These are phyloP conservation scores for Drosophila niveifrons DNA, from an alignment of 2,888 invertebrate species.

Conservation along the genomic window DNA sequence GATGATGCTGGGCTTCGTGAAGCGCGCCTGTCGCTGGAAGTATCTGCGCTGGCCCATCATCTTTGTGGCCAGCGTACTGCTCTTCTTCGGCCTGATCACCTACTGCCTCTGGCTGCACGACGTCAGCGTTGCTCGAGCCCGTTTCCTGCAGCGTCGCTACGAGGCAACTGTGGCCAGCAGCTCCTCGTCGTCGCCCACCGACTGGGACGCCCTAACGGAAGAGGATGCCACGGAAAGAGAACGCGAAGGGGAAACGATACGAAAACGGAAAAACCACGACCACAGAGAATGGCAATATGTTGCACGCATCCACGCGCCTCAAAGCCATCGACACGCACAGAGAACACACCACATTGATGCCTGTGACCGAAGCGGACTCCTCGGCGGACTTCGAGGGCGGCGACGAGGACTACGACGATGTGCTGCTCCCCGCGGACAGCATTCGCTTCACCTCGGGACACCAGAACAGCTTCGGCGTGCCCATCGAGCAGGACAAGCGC, in stretches of 20 bases:
- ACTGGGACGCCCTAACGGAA: constrained; percentile 33
- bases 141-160: constrained; percentile 72
- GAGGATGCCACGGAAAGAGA: constrained; percentile 39
- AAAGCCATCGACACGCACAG: constrained; percentile 45
- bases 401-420: constrained; percentile 69
- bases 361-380: constrained; percentile 3
- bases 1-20: constrained; percentile 65
- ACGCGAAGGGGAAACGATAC: neutral
- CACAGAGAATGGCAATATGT: constrained; percentile 19
- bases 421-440: constrained; percentile 72
- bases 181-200: constrained; percentile 28
- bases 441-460: constrained; percentile 87
- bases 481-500: constrained; percentile 88
- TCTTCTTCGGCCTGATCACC: constrained; percentile 82
- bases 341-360: constrained; percentile 42
- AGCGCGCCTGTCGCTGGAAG: constrained; percentile 78
- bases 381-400: constrained; percentile 33
- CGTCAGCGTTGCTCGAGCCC: constrained; percentile 79
- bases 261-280: constrained; percentile 17
- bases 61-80: constrained; percentile 77
- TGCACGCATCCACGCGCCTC: constrained; percentile 74
- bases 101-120: constrained; percentile 83
- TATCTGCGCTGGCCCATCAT: constrained; percentile 82
- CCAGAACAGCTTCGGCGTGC: constrained; percentile 88
- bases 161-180: constrained; percentile 43